Percentiles rank a stretch among this genome's conserved stretches.
These are phyloP conservation scores for Hystrix brachyura DNA, from an alignment of 2,113 vertebrate species.

Conservation along the genomic window DNA sequence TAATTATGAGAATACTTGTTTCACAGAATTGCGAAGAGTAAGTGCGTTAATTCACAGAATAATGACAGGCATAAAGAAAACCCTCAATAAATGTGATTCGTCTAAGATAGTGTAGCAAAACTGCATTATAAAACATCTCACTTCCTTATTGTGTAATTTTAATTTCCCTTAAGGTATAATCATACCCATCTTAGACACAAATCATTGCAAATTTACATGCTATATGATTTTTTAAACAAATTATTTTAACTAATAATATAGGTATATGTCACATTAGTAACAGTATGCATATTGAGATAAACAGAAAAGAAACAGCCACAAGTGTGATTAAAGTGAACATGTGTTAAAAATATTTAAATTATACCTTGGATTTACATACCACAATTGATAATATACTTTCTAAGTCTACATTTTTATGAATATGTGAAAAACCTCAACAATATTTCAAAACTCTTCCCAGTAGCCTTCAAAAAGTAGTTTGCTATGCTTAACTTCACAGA, in stretches of 20 bases:
- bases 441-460: conserved; percentile 9
- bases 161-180: conserved; percentile 45
- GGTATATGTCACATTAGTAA: conserved; percentile 21
- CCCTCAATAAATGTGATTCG: background rate
- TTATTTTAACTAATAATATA: conserved; percentile 40
- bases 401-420: conserved; percentile 46
- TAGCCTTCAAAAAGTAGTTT: background rate
- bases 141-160: background rate
- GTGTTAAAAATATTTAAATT: conserved; percentile 60
- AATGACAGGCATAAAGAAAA: background rate
- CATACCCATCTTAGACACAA: background rate
- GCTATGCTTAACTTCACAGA: background rate
- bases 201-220: background rate
- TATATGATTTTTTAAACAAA: background rate
- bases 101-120: background rate
- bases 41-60: background rate
- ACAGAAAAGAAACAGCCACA: conserved; percentile 40
- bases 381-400: background rate
- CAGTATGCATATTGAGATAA: conserved; percentile 41
- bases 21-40: background rate
- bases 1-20: background rate
- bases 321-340: conserved; percentile 46
- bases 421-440: background rate
- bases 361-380: background rate
- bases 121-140: background rate